Base-by-base conservation (phyloP, 2,888 invertebrate genomes). In the Clostera curtula region DNA sequence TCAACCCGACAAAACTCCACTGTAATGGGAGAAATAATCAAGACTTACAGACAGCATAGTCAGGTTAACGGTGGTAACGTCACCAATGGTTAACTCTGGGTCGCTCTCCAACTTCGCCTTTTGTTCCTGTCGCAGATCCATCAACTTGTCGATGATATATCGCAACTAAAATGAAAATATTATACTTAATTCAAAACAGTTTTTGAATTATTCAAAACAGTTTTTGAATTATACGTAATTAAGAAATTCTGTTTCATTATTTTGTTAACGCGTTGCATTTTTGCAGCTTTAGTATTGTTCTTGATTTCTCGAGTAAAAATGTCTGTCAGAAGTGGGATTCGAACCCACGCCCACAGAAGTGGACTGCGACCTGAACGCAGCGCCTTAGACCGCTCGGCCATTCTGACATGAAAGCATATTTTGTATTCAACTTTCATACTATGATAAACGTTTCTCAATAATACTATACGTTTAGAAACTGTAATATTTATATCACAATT, bases 41-140 rank as follows among this genome's bases (percentile, higher is more conserved):
- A n/a, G 5, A 3, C 75, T 72, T 68, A 92, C 92, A 55, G 83
- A 64, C 1, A 95, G 45, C 62, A 88, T 87, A 0, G 95, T 97
- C 25, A 96, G 75, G 70, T 97, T 97, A 11, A 95, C 85, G 2
- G 93, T 90, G 1, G 93, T 95, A 20, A 96, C 94, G 76, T 96
- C 93, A 19, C 95, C 96, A 24, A 94, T 84, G 3, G 82, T 89
- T 25, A 92, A 71, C 2, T 84, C 71, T 0, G 90, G 86, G 65
- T 92, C 85, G 5, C 80, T 80, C 18, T 86, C 83, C 33, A 94
- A 66, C 38, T 87, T 87, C 32, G 85, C 69, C 50, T 90, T 89
- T 48, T 94, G 86, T 27, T 85, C 63, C 25, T 83, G 82, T 3
- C 93, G 83, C 24, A 89, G 86, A 25, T 87, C 88, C 85, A 92